These are phyloP conservation scores for Conus canariensis DNA, from an alignment of 2,888 invertebrate genomes.

Conservation along the genomic window DNA sequence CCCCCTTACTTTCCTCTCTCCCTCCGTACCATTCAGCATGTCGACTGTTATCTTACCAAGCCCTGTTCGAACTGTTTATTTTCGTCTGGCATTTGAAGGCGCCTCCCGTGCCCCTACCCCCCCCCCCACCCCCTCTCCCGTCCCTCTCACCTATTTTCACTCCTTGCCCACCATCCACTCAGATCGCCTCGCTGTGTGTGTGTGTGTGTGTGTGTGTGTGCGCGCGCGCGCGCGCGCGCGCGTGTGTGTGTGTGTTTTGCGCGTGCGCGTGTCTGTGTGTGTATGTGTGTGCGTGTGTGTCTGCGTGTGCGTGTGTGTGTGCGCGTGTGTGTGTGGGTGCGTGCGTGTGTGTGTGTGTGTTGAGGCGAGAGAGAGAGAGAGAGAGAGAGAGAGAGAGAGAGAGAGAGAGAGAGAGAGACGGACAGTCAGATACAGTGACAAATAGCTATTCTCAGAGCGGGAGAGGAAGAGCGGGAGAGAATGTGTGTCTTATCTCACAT, in stretches of 20 bases:
- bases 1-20: background rate
- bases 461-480: background rate
- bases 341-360: background rate
- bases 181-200: background rate
- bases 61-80: conserved; percentile 5
- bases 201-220: background rate
- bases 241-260: no score
- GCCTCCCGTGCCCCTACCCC: background rate
- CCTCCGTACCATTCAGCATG: background rate
- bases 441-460: background rate
- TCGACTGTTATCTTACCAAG: background rate
- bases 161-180: background rate
- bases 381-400: background rate
- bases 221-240: no score
- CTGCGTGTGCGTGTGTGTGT: background rate
- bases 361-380: no score
- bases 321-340: no score
- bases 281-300: no score
- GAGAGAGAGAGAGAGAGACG: background rate
- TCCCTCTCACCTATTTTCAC: background rate
- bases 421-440: background rate
- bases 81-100: background rate
- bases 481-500: background rate
- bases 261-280: no score
- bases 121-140: background rate